phyloP scores from a whole-genome alignment of 2,113 vertebrate genomes.

The Prunella himalayana region DNA sequence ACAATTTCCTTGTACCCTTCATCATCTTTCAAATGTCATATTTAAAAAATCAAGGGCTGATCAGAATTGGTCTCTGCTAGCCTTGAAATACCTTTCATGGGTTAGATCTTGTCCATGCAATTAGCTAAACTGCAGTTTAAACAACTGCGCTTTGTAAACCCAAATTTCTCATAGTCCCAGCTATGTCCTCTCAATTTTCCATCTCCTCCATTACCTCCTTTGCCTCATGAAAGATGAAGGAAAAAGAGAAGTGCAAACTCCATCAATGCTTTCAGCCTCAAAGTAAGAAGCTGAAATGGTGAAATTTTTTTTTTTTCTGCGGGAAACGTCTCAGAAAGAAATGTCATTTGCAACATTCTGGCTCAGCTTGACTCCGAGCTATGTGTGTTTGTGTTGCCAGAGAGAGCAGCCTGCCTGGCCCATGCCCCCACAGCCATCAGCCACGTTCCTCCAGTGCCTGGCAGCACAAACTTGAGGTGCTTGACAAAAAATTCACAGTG shows the following conservation, averaged over 20 bases:
- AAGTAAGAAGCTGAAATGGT: neutral
- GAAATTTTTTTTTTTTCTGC: neutral
- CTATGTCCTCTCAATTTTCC: neutral
- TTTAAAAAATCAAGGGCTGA: neutral
- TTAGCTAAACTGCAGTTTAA: neutral
- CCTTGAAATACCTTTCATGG: neutral
- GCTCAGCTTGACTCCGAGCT: neutral
- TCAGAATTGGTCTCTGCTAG: neutral
- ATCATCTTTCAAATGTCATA: neutral
- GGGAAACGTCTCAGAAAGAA: neutral
- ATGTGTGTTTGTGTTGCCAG: accelerated
- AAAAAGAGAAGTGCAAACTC: neutral
- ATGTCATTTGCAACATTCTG: neutral
- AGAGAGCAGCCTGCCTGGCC: neutral
- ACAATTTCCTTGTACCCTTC: neutral
- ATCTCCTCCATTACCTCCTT: neutral
- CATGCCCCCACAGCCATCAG: neutral
- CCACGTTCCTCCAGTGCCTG: accelerated
- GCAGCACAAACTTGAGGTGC: neutral
- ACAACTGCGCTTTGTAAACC: neutral
- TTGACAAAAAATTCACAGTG: neutral
- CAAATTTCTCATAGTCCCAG: neutral
- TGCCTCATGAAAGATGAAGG: neutral
- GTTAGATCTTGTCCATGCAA: neutral
- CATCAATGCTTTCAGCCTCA: neutral